Conservation (phyloP, 1,140 invertebrate species). For the Zaprionus capensis region DNA sequence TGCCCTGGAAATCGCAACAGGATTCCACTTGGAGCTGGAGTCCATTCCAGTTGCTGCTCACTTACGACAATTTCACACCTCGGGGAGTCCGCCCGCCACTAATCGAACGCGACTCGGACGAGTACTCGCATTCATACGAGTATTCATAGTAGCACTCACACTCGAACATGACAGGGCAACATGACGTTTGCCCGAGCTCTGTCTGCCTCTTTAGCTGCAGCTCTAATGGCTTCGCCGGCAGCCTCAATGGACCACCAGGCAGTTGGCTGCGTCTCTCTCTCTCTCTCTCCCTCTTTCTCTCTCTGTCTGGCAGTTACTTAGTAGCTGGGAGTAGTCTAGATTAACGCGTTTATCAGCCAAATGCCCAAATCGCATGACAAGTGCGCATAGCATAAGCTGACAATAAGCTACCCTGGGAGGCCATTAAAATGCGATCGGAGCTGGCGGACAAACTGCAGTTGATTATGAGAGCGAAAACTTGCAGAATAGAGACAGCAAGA, state of each 20-base stretch:
- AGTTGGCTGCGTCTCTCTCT: not conserved
- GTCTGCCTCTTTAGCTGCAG: not conserved
- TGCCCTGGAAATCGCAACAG: slow-evolving; percentile 71
- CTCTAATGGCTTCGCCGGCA: slow-evolving; percentile 2
- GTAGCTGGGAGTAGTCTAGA: slow-evolving; percentile 42
- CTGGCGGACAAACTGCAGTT: not conserved
- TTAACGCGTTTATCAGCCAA: slow-evolving; percentile 76
- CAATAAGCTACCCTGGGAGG: slow-evolving; percentile 34
- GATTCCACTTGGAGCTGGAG: slow-evolving; percentile 43
- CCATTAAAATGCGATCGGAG: slow-evolving; percentile 6
- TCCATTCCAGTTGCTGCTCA: slow-evolving; percentile 56
- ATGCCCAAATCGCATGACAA: slow-evolving; percentile 71
- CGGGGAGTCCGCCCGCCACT: slow-evolving; percentile 68
- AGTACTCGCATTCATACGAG: slow-evolving; percentile 2
- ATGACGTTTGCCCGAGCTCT: slow-evolving; percentile 45
- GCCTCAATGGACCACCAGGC: slow-evolving; percentile 7
- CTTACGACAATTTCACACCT: slow-evolving; percentile 80
- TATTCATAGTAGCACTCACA: slow-evolving; percentile 5
- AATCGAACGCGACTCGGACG: slow-evolving; percentile 9
- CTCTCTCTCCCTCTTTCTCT: not conserved
- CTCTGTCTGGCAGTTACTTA: slow-evolving; percentile 14
- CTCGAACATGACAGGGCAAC: slow-evolving; percentile 41
- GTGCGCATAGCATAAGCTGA: slow-evolving; percentile 46
- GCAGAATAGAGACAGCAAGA: not conserved
- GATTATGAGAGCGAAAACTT: not conserved